Evolutionary conservation across 2,797 vertebrate species (phyloP).

Genomic region (Pseudochirops cupreus): DNA sequence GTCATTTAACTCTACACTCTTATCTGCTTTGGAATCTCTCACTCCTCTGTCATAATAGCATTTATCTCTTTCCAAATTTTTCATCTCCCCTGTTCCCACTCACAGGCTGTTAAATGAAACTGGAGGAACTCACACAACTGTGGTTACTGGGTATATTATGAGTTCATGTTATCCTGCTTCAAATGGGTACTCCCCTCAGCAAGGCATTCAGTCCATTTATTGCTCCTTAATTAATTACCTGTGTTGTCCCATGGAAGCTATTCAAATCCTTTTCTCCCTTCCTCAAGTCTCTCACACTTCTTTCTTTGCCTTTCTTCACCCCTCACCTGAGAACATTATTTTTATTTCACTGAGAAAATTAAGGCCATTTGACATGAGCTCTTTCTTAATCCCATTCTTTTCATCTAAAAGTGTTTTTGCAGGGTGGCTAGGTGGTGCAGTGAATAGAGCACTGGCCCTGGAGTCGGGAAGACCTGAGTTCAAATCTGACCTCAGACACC

Average conservation of each 20-base stretch:
- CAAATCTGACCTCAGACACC: no score
- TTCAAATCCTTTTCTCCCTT: background rate
- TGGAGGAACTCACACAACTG: background rate
- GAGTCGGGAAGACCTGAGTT: no score
- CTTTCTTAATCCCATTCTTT: background rate
- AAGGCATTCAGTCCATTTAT: background rate
- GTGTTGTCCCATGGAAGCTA: background rate
- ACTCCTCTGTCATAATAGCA: background rate
- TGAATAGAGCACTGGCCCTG: no score
- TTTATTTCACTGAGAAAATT: background rate
- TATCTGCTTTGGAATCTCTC: background rate
- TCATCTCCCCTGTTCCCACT: background rate
- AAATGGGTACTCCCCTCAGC: background rate
- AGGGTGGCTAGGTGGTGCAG: no score
- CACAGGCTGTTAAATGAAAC: background rate
- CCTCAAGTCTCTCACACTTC: background rate
- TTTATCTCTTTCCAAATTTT: background rate
- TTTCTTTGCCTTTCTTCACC: background rate
- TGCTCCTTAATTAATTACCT: background rate
- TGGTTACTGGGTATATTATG: background rate
- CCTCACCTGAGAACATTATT: background rate
- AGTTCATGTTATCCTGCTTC: background rate
- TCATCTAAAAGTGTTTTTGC: background rate
- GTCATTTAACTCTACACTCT: background rate
- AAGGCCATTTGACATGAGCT: background rate